Percentiles rank a stretch among this genome's conserved stretches.
Conservation (phyloP, 2,888 invertebrate genomes). For the Mayetiola destructor region DNA sequence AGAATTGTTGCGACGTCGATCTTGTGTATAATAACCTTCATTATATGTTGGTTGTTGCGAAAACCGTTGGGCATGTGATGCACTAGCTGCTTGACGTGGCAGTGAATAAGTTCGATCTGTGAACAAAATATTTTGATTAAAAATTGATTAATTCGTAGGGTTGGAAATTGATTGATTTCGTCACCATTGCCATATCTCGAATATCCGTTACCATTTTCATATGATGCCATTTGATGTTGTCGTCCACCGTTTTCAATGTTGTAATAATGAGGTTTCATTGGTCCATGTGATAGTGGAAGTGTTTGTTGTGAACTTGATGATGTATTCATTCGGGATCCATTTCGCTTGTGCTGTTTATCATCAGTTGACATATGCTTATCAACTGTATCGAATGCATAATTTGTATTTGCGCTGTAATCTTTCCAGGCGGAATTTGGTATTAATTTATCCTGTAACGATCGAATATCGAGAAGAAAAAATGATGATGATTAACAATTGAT, state of each 20-base stretch:
- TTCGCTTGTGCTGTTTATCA: constrained; percentile 48
- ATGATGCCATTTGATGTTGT: constrained; percentile 19
- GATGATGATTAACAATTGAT: no score
- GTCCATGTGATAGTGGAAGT: constrained; percentile 35
- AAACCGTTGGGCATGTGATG: constrained; percentile 28
- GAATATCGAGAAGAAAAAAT: no score
- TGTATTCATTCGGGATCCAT: constrained; percentile 24
- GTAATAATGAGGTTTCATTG: constrained; percentile 30
- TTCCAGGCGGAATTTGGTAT: constrained; percentile 79
- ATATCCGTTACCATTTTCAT: constrained; percentile 19
- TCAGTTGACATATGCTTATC: constrained; percentile 40
- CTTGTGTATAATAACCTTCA: constrained; percentile 40
- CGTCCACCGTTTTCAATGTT: constrained; percentile 18
- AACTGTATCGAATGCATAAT: constrained; percentile 80
- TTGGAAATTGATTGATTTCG: neutral
- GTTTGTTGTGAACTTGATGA: constrained; percentile 30
- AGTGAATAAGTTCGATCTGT: constrained; percentile 58
- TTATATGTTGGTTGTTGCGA: constrained; percentile 28
- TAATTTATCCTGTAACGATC: constrained; percentile 56
- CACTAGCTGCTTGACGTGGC: constrained; percentile 47
- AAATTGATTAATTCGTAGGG: neutral
- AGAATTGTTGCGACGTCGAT: constrained; percentile 32
- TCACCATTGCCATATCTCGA: constrained; percentile 2
- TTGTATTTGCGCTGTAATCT: constrained; percentile 73
- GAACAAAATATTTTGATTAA: neutral